Evolutionary conservation across 2,797 vertebrate genomes (phyloP).

Genomic region (Darevskia mixta): DNA sequence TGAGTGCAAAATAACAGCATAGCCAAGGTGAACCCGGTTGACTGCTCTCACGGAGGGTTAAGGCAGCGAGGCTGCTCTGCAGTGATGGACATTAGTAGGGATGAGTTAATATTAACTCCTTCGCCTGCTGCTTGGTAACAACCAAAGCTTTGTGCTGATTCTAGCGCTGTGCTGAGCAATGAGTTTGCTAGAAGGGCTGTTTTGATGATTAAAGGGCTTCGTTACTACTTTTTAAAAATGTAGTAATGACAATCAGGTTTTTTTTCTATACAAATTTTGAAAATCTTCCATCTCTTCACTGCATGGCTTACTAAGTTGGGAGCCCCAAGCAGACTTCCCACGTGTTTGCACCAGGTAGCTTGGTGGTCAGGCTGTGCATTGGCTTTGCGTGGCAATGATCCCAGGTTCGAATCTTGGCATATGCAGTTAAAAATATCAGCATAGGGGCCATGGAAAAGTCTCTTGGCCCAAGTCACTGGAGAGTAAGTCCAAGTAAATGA

Average conservation of each 20-base stretch:
- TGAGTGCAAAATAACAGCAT: conserved; percentile 51
- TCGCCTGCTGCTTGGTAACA: conserved; percentile 62
- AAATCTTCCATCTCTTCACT: neutral
- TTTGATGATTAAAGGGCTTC: neutral
- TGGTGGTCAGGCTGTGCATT: neutral
- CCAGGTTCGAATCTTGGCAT: neutral
- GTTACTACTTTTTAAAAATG: neutral
- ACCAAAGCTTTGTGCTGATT: conserved; percentile 49
- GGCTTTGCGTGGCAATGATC: neutral
- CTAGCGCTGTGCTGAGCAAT: conserved; percentile 31
- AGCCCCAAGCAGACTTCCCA: neutral
- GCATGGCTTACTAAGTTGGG: neutral
- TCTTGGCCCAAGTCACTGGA: neutral
- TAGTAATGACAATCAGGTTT: neutral
- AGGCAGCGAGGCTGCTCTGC: conserved; percentile 58
- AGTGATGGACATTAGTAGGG: conserved; percentile 53
- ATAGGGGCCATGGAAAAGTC: neutral
- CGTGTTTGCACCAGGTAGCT: neutral
- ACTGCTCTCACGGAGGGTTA: conserved; percentile 46
- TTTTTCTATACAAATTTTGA: neutral
- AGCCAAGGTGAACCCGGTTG: conserved; percentile 26
- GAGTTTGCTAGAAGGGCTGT: neutral
- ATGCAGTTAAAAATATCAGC: neutral
- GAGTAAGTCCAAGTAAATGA: neutral
- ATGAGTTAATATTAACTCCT: conserved; percentile 67